Base-by-base conservation (phyloP, 2,888 invertebrate species). In the Colostygia pectinataria region DNA sequence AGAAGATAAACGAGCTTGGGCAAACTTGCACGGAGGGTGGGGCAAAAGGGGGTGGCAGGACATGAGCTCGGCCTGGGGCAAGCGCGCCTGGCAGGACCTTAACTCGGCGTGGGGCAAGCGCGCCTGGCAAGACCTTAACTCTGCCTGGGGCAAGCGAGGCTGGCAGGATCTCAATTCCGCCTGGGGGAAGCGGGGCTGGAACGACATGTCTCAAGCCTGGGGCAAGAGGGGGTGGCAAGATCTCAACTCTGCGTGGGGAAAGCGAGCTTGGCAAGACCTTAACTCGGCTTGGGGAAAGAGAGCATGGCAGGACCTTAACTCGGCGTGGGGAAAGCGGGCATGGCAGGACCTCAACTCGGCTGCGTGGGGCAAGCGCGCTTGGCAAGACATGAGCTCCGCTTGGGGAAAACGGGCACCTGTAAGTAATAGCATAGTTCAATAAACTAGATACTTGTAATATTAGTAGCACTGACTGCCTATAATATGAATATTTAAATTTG, bases 141-240 rank as follows among this genome's bases (percentile, higher is more conserved):
- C 80, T 0, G 87, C 87, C 47, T 91, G 91, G 91, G 92, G 93
- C 51, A 93, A 93, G 59, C 82, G 93, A 0, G 92, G 85, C 10
- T 93, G 92, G 93, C 84, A 84, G 36, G 92, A 91, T 65, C 71
- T 93, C 52, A 91, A 91, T 65, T 74, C 90, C 1, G 87, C 91
- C 2, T 92, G 92, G 92, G 92, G 92, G 41, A 93, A 93, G 66
- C 81, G 93, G 13, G 92, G 85, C 13, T 93, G 92, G 92, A 88
- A 91, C 58, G 90, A 90, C 65, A 71, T 91, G 69, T 84, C 77
- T 63, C 74, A 55, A 25, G 55, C 57, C 9, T 91, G 91, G 91
- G 93, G 93, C 52, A 93, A 93, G 65, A 80, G 93, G 90, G 92
- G 79, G 27, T 93, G 92, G 93, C 89, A 89, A 58, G 91, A 91